These are phyloP conservation scores for Sebastes steindachneri DNA, from an alignment of 2,797 vertebrate species.

Conservation along the genomic window DNA sequence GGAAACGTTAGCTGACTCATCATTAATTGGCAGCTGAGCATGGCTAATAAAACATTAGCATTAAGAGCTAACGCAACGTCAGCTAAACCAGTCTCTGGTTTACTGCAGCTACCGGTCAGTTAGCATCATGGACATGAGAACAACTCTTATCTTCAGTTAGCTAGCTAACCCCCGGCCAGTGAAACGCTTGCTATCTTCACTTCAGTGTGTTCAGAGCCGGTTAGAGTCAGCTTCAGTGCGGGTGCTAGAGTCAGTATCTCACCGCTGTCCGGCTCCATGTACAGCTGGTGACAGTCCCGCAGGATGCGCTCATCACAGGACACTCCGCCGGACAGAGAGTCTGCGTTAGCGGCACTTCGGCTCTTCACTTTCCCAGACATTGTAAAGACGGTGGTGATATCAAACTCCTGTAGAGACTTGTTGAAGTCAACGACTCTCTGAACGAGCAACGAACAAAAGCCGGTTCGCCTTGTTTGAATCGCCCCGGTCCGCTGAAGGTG, in stretches of 20 bases:
- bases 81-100: neutral
- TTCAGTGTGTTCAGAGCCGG: neutral
- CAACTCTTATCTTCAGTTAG: neutral
- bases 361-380: slow-evolving; percentile 87
- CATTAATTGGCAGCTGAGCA: neutral
- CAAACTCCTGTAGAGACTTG: neutral
- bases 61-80: neutral
- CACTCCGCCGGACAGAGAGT: slow-evolving; percentile 73
- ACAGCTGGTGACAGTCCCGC: slow-evolving; percentile 86
- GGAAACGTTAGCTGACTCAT: neutral
- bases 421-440: neutral
- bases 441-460: slow-evolving; percentile 19
- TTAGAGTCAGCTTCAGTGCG: too few species aligned
- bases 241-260: slow-evolving; percentile 1
- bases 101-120: slow-evolving; percentile 50
- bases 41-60: neutral
- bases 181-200: neutral
- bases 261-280: slow-evolving; percentile 81
- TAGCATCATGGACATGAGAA: slow-evolving; percentile 9
- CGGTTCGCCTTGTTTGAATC: slow-evolving; percentile 76
- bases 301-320: slow-evolving; percentile 87
- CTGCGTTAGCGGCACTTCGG: slow-evolving; percentile 84
- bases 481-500: slow-evolving; percentile 73
- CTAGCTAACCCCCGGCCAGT: neutral
- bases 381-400: neutral